Conservation (phyloP, 1,140 invertebrate genomes). For the Listronotus oregonensis region DNA sequence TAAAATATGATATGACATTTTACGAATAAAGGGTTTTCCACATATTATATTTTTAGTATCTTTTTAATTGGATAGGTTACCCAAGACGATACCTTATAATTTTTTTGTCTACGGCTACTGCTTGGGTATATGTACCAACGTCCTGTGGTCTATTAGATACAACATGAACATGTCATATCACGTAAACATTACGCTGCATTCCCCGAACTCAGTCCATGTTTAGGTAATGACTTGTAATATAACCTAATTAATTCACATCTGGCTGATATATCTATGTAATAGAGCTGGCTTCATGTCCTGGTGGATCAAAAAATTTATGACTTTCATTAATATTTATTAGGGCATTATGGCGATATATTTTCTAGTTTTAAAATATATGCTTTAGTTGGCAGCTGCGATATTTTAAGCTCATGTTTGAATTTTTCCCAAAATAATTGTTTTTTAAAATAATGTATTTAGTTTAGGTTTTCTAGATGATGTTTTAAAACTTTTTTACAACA, state of each 20-base stretch:
- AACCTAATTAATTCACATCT: slow-evolving; percentile 39
- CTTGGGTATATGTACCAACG: too few relatives aligned
- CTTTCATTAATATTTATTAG: slow-evolving; percentile 13
- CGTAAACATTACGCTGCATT: slow-evolving; percentile 10
- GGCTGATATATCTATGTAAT: slow-evolving; percentile 34
- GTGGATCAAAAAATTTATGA: slow-evolving; percentile 13
- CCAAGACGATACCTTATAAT: too few relatives aligned
- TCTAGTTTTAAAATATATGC: slow-evolving; percentile 1
- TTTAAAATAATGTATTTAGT: too few relatives aligned
- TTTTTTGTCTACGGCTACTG: too few relatives aligned
- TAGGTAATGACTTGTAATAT: slow-evolving; percentile 34
- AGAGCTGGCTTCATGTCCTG: slow-evolving; percentile 20
- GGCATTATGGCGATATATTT: slow-evolving; percentile 4
- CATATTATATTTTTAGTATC: too few relatives aligned
- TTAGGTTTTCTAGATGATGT: too few relatives aligned
- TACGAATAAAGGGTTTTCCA: too few relatives aligned
- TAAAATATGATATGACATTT: too few relatives aligned
- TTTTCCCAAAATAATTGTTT: too few relatives aligned
- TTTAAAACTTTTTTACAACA: too few relatives aligned
- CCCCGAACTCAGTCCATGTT: slow-evolving; percentile 20
- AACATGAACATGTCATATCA: slow-evolving; percentile 19
- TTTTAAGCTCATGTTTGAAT: too few relatives aligned
- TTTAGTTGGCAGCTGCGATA: background rate
- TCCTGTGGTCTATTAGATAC: slow-evolving; percentile 8
- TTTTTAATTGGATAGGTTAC: too few relatives aligned